phyloP scores from a whole-genome alignment of 2,888 invertebrate species.

The Spialia ferax region DNA sequence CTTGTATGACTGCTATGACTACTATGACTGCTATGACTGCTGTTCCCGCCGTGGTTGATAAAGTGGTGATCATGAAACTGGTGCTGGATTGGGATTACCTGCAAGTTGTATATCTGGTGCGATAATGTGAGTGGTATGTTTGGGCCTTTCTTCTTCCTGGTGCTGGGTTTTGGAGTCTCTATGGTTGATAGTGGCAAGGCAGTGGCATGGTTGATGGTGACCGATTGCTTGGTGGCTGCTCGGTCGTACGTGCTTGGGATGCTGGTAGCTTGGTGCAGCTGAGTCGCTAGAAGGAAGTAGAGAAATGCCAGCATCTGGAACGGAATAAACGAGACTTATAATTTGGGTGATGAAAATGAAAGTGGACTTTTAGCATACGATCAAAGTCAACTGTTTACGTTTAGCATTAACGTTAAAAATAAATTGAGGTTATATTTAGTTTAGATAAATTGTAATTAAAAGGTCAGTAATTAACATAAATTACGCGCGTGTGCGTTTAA shows the following conservation, averaged over 20 bases:
- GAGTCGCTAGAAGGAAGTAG: conserved; percentile 50
- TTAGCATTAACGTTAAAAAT: no score
- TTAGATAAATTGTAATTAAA: no score
- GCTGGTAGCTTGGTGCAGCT: conserved; percentile 51
- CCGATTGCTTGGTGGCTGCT: conserved; percentile 40
- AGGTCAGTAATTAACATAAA: not conserved
- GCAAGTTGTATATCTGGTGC: conserved; percentile 61
- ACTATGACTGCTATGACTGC: no score
- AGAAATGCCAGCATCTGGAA: conserved; percentile 65
- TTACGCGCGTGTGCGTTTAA: not conserved
- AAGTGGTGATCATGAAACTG: conserved; percentile 56
- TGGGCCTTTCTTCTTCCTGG: conserved; percentile 57
- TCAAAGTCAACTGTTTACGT: not conserved
- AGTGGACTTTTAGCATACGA: not conserved
- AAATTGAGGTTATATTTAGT: no score
- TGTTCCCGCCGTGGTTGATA: no score
- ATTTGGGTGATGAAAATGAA: not conserved
- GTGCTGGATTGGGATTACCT: conserved; percentile 65
- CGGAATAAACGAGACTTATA: not conserved
- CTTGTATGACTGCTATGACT: no score
- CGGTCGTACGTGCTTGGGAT: conserved; percentile 50
- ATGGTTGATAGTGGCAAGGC: conserved; percentile 35
- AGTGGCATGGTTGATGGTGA: conserved; percentile 44
- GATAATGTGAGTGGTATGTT: conserved; percentile 53
- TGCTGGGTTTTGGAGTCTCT: conserved; percentile 36